phyloP scores from a whole-genome alignment of 2,113 vertebrate genomes.

The Cyanistes caeruleus region DNA sequence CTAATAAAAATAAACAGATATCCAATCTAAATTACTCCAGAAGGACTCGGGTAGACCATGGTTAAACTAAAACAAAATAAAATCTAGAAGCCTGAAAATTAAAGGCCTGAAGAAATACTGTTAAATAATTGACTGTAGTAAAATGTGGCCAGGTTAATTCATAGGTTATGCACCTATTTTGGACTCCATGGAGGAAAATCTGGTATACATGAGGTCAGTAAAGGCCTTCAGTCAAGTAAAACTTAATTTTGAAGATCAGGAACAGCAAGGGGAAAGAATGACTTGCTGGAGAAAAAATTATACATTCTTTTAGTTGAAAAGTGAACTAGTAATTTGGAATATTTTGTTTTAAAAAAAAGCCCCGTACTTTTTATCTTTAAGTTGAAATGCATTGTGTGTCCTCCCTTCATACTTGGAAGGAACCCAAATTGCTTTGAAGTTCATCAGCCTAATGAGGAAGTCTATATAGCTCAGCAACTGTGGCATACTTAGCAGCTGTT shows the following conservation, averaged over 20 bases:
- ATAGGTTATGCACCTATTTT: not conserved
- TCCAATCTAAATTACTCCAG: not conserved
- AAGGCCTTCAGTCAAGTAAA: not conserved
- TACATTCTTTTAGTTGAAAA: not conserved
- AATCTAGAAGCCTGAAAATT: not conserved
- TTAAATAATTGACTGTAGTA: not conserved
- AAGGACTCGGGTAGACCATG: not conserved
- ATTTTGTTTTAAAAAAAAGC: not conserved
- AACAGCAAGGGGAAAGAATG: not conserved
- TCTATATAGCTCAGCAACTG: not conserved
- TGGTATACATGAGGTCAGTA: not conserved
- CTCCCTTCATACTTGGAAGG: slow-evolving; percentile 40
- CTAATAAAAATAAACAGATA: not conserved
- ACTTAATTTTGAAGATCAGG: not conserved
- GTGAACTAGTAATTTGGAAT: not conserved
- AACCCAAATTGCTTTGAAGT: slow-evolving; percentile 7
- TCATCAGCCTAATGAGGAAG: slow-evolving; percentile 55
- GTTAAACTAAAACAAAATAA: not conserved
- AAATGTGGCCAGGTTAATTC: not conserved
- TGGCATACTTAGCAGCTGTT: slow-evolving; percentile 44
- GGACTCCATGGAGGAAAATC: not conserved
- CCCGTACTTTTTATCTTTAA: not conserved
- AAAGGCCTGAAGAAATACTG: not conserved
- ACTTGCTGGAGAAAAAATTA: not conserved
- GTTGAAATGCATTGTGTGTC: not conserved